Percentiles rank a stretch among this genome's conserved stretches.
phyloP scores from a whole-genome alignment of 2,888 invertebrate genomes.

The Folsomia manolachei region DNA sequence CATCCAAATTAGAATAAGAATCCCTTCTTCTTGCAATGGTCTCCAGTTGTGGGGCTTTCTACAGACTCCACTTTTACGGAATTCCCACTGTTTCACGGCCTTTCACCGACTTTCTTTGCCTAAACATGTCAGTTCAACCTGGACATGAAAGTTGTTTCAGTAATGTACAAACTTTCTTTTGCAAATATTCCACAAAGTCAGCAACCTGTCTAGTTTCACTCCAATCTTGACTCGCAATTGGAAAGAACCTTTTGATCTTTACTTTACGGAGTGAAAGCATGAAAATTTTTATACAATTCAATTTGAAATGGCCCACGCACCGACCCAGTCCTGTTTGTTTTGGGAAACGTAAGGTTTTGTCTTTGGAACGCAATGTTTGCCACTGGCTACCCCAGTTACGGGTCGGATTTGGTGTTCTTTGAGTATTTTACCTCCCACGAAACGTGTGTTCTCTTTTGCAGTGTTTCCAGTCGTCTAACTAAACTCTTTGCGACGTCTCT shows the following conservation, averaged over 20 bases:
- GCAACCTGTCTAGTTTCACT: neutral
- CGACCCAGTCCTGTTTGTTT: neutral
- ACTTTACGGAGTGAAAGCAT: neutral
- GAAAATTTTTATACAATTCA: neutral
- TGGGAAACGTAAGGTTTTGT: neutral
- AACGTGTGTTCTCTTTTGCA: neutral
- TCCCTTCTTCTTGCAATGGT: too few species aligned
- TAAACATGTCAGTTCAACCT: neutral
- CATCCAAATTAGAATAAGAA: neutral
- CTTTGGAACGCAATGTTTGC: neutral
- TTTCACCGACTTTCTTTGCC: neutral
- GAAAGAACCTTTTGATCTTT: neutral
- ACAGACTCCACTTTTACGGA: neutral
- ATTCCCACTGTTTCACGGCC: neutral
- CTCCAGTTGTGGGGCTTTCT: too few species aligned
- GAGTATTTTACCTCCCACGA: too few species aligned
- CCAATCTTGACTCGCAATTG: neutral
- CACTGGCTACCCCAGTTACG: neutral
- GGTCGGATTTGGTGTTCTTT: neutral
- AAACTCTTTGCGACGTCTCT: neutral
- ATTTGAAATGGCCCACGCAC: neutral
- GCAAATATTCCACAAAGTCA: neutral
- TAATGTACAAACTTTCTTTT: neutral
- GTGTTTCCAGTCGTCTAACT: neutral
- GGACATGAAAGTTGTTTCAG: neutral